A percentile compares a stretch with the other conserved stretches of the same genome.
These are phyloP conservation scores for Montipora capricornis DNA, from an alignment of 64 coral and sea anemone species.

Conservation along the genomic window DNA sequence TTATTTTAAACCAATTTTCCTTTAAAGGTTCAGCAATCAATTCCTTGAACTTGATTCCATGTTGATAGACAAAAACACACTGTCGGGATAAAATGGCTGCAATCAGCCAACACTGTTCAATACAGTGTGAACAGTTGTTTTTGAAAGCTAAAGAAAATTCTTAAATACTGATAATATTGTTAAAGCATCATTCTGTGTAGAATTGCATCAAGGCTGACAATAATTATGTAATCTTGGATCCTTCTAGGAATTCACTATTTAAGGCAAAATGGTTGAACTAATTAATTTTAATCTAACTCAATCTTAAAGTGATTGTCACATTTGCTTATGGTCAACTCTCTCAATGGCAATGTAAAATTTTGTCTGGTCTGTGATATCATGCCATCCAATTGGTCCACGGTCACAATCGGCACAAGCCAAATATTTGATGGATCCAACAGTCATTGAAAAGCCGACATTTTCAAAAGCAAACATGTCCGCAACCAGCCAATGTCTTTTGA, in stretches of 20 bases:
- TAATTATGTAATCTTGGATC: no score
- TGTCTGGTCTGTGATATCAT: constrained; percentile 79
- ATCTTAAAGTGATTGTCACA: not conserved
- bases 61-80: no score
- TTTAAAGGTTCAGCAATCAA: no score
- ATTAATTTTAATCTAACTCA: not conserved
- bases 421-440: constrained; percentile 90
- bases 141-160: no score
- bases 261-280: not conserved
- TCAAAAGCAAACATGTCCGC: constrained; percentile 98
- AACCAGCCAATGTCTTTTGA: constrained; percentile 86
- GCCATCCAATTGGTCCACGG: constrained; percentile 94
- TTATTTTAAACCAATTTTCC: no score
- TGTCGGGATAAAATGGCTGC: no score
- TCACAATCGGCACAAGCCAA: constrained; percentile 96
- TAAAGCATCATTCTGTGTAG: no score
- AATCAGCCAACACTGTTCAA: no score
- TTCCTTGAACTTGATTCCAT: no score
- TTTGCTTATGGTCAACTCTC: constrained; percentile 67
- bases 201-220: no score
- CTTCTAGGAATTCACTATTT: not conserved
- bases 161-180: no score
- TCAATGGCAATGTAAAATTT: constrained; percentile 85
- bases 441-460: constrained; percentile 98
- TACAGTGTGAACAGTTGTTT: no score